phyloP scores from a whole-genome alignment of 2,113 vertebrate species.

The Carassius auratus region DNA sequence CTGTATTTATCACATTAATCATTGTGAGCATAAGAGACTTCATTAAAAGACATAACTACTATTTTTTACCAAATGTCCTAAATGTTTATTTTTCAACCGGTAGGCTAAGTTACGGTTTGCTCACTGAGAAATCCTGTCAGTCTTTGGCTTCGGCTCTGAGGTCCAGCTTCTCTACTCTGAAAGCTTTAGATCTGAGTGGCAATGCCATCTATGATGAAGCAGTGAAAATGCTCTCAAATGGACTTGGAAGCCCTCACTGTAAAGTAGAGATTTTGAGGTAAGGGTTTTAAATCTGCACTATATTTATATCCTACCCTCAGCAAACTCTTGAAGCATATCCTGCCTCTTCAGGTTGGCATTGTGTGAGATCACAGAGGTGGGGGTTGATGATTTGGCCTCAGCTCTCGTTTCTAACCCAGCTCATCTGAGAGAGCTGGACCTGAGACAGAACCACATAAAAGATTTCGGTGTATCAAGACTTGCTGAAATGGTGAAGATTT shows the following conservation, averaged over 20 bases:
- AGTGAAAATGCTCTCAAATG: slow-evolving; percentile 33
- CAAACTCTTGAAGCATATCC: background rate
- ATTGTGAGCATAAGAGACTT: background rate
- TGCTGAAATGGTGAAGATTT: slow-evolving; percentile 22
- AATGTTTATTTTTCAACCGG: background rate
- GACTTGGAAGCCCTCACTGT: slow-evolving; percentile 37
- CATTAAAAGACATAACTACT: background rate
- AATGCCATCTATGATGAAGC: slow-evolving; percentile 36
- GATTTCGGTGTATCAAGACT: slow-evolving; percentile 42
- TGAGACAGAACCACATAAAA: slow-evolving; percentile 44
- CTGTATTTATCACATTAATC: background rate
- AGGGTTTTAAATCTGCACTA: background rate
- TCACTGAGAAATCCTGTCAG: slow-evolving; percentile 45
- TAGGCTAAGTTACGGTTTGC: slow-evolving; percentile 52
- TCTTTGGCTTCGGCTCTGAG: slow-evolving; percentile 45
- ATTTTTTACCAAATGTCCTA: background rate
- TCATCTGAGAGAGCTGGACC: slow-evolving; percentile 44
- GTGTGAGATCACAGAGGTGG: slow-evolving; percentile 43
- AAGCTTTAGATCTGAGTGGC: slow-evolving; percentile 46
- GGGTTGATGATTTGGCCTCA: slow-evolving; percentile 43
- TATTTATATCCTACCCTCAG: background rate
- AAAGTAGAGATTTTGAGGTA: slow-evolving; percentile 45
- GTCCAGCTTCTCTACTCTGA: slow-evolving; percentile 26
- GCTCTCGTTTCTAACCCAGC: slow-evolving; percentile 34
- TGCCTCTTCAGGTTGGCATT: slow-evolving; percentile 38